Percentiles rank a stretch among this genome's conserved stretches.
Conservation (phyloP, 2,797 vertebrate genomes). For the Margarornis squamiger region DNA sequence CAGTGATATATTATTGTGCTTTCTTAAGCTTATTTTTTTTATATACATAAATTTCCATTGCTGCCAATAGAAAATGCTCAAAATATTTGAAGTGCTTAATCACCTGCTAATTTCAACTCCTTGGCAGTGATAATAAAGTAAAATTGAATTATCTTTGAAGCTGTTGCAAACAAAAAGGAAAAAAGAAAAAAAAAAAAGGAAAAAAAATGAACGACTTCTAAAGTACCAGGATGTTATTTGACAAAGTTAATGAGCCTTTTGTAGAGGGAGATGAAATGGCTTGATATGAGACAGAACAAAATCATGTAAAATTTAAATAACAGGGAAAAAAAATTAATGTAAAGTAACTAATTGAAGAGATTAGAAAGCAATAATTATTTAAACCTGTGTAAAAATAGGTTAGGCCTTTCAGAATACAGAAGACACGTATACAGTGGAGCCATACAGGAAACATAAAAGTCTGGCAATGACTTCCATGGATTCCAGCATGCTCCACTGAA, state of each 20-base stretch:
- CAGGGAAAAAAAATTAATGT: neutral
- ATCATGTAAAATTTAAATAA: neutral
- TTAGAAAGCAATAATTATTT: constrained; percentile 1
- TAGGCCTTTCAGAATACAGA: neutral
- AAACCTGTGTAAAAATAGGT: neutral
- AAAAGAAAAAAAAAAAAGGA: neutral
- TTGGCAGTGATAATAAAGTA: constrained; percentile 38
- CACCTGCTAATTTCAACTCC: constrained; percentile 33
- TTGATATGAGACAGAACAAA: constrained; percentile 29
- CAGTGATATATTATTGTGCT: neutral
- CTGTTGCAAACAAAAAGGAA: neutral
- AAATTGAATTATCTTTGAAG: constrained; percentile 46
- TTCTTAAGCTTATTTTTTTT: neutral
- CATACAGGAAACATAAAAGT: neutral
- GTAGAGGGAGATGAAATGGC: constrained; percentile 1
- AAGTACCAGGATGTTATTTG: constrained; percentile 32
- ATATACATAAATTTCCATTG: neutral
- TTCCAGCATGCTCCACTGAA: neutral
- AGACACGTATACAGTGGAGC: neutral
- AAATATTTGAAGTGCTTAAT: constrained; percentile 43
- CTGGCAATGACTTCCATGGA: neutral
- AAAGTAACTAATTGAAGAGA: neutral
- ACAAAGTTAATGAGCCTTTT: constrained; percentile 46
- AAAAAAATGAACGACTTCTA: neutral
- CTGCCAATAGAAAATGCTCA: neutral